Conservation (phyloP, 2,797 vertebrate species). For the Emys orbicularis region DNA sequence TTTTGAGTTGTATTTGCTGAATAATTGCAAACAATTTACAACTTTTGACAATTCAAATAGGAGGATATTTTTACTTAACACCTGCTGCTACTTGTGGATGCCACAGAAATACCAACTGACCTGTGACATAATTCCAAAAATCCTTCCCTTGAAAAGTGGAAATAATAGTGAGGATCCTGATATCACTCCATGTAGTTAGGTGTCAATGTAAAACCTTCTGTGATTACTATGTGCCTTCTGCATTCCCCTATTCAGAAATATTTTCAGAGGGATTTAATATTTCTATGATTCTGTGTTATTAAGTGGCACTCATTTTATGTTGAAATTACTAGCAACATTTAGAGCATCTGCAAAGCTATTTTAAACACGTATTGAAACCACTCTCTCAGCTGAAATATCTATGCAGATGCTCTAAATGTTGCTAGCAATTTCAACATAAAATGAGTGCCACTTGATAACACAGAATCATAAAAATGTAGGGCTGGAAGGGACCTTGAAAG, state of each 20-base stretch:
- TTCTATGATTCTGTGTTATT: neutral
- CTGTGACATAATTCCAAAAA: neutral
- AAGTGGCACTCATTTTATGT: conserved; percentile 25
- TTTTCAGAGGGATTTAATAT: neutral
- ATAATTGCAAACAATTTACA: conserved; percentile 14
- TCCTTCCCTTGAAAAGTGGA: neutral
- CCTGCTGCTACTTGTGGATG: neutral
- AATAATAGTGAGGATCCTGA: neutral
- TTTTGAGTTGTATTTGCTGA: neutral
- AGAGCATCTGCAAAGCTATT: conserved; percentile 11
- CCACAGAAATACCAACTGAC: neutral
- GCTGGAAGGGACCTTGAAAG: neutral
- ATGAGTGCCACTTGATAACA: conserved; percentile 28
- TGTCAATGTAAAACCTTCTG: neutral
- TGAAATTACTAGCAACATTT: conserved; percentile 34
- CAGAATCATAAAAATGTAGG: neutral
- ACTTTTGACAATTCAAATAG: neutral
- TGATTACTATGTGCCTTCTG: neutral
- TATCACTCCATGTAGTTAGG: neutral
- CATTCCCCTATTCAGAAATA: neutral
- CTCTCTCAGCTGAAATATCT: conserved; percentile 19
- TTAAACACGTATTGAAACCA: conserved; percentile 16
- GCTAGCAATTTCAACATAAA: conserved; percentile 35
- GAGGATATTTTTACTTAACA: neutral
- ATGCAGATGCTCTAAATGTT: conserved; percentile 9